Base-by-base conservation (phyloP, 2,888 invertebrate species). In the Anoplius nigerrimus region DNA sequence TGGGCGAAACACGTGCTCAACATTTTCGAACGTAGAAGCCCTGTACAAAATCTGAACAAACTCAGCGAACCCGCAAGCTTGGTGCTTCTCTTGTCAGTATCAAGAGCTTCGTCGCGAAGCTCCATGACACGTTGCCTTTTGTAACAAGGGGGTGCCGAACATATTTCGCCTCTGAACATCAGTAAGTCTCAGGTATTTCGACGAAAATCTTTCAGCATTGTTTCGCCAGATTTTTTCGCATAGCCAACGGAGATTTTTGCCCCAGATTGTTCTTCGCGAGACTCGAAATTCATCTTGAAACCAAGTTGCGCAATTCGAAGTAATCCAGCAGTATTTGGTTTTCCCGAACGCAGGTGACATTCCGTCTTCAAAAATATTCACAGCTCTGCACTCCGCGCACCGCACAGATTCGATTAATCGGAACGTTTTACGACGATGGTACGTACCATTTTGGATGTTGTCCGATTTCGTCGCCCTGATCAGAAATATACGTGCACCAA, bases 361-460 rank as follows among this genome's bases (percentile, higher is more conserved):
- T 63, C 66, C 53, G 48, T 52, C 59, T 15, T 51, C 42, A 74
- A 82, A 87, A 88, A 87, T 87, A 88, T 77, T 68, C 48, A 62
- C 51, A 53, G 48, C 58, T 61, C 62, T 58, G 63, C 67, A 76
- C 69, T 68, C 61, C 53, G 15, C 58, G 53, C 51, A 63, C 62
- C 43, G 66, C 70, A 71, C 59, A 27, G 77, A 67, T 64, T 64
- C 18, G 24, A 18, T 65, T 62, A 18, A 51, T 54, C 57, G 43
- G 4, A 27, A 42, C 72, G 69, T 42, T 72, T 72, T 69, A 20
- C n/a, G 16, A 62, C 16, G 16, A 68, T 74, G 13, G 83, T 90
- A 92, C 94, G 91, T 91, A 94, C 94, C 94, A 94, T 94, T 88
- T 92, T 94, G 93, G 94, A 94, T 94, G 95, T 93, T 93, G 92